Evolutionary conservation across 2,113 vertebrate species (phyloP), one percentile per base, ranked within the genome.

Genomic region (Petaurus breviceps): DNA sequence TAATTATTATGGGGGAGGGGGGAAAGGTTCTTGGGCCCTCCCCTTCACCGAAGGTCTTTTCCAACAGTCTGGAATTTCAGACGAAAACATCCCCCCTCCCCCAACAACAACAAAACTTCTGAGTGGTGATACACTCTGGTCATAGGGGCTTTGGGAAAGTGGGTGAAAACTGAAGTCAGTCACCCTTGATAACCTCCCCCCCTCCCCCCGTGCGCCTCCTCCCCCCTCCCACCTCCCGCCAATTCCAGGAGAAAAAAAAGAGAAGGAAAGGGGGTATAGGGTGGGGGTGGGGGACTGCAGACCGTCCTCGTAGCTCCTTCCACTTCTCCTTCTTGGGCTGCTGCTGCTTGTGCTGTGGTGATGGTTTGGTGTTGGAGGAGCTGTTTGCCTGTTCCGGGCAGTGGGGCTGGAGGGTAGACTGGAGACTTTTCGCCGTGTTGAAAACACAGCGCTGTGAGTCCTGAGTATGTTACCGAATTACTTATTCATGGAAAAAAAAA

Each of bases 401-500:
- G 96, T 97, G 94, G 55, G 97, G 97, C 95, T 96, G 97, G 31
- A 89, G 92, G 97, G 92, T 90, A 90, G 97, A 95, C 97, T 49
- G 98, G 96, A 96, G 93, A 98, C 97, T 97, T 90, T 49, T 97
- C 95, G 94, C 97, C 51, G 95, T 91, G 97, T 95, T 95, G 92
- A 96, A 90, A 90, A 97, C 93, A 95, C 97, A 94, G 97, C 94
- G 93, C 95, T 90, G 96, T 92, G 96, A 95, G 97, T 96, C 96
- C 97, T 96, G 97, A 96, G 97, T 96, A 94, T 97, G 97, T 97
- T 96, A 97, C 96, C 96, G 97, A 97, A 99, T 99, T 98, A 98
- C 98, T 99, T 99, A 99, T 98, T 99, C 98, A 98, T 98, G 97
- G 98, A 97, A 98, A 95, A 96, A 95, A 92, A 90, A 25, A 26